Evolutionary conservation across 2,113 vertebrate genomes (phyloP).

Genomic region (Melanotaenia duboulayi): DNA sequence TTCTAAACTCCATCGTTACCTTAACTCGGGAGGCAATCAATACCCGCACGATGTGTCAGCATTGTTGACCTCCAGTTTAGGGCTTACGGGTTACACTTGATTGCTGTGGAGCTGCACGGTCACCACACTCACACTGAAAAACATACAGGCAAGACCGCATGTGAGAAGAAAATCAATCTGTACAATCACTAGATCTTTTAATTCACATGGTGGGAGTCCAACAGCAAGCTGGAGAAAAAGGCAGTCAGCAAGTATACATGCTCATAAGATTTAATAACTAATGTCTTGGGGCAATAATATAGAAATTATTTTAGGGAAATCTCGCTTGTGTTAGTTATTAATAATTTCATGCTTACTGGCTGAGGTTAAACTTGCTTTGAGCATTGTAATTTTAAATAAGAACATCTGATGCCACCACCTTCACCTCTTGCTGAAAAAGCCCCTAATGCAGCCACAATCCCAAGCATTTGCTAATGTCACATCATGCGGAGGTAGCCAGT

Average conservation of each 20-base stretch:
- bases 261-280: slow-evolving; percentile 32
- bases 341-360: slow-evolving; percentile 13
- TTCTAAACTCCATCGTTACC: slow-evolving; percentile 3
- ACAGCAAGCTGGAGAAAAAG: slow-evolving; percentile 37
- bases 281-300: slow-evolving; percentile 26
- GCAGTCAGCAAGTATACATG: slow-evolving; percentile 30
- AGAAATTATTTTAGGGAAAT: slow-evolving; percentile 23
- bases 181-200: slow-evolving; percentile 54
- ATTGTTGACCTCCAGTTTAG: slow-evolving; percentile 49
- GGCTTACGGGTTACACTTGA: slow-evolving; percentile 53
- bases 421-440: slow-evolving; percentile 2
- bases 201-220: slow-evolving; percentile 59
- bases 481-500: slow-evolving; percentile 1
- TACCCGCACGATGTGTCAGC: slow-evolving; percentile 43
- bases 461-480: slow-evolving; percentile 19
- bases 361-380: not conserved
- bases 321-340: slow-evolving; percentile 4
- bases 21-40: slow-evolving; percentile 38
- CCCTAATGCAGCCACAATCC: slow-evolving; percentile 11
- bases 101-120: slow-evolving; percentile 41
- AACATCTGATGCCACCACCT: slow-evolving; percentile 1
- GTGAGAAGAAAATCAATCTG: slow-evolving; percentile 55
- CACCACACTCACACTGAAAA: slow-evolving; percentile 22
- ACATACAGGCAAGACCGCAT: slow-evolving; percentile 29
- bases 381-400: not conserved